Conservation (phyloP, 2,113 vertebrate species). For the Thalassoma bifasciatum region DNA sequence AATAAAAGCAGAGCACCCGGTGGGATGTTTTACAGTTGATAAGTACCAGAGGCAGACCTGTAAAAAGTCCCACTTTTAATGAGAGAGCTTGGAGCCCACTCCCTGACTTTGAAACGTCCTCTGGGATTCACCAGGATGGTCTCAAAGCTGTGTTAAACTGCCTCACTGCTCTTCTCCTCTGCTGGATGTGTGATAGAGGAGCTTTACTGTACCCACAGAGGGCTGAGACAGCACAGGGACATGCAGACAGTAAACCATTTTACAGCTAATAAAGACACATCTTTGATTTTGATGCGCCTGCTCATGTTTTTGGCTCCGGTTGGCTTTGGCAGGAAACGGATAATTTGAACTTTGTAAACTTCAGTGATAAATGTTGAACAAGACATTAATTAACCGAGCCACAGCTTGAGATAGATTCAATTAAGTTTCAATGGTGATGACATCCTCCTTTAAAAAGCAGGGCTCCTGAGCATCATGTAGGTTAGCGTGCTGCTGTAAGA, state of each 20-base stretch:
- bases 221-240: neutral
- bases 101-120: slow-evolving; percentile 50
- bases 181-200: neutral
- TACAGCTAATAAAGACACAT: neutral
- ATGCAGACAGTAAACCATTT: neutral
- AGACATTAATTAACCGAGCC: neutral
- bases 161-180: neutral
- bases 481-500: no score
- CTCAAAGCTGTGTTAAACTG: slow-evolving; percentile 18
- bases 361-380: slow-evolving; percentile 11
- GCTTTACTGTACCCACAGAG: neutral
- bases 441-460: neutral
- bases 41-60: slow-evolving; percentile 17
- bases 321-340: neutral
- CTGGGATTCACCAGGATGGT: slow-evolving; percentile 6
- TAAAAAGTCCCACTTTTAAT: slow-evolving; percentile 54
- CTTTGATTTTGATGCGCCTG: neutral
- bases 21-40: slow-evolving; percentile 48
- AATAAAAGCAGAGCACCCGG: slow-evolving; percentile 35
- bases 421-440: neutral
- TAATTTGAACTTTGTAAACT: neutral
- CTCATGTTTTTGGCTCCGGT: neutral
- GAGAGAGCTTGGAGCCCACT: slow-evolving; percentile 2
- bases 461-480: neutral
- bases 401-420: neutral